A percentile compares a stretch with the other conserved stretches of the same genome.
Evolutionary conservation across 2,113 vertebrate genomes (phyloP).

Genomic region (Heterotilapia buettikoferi): DNA sequence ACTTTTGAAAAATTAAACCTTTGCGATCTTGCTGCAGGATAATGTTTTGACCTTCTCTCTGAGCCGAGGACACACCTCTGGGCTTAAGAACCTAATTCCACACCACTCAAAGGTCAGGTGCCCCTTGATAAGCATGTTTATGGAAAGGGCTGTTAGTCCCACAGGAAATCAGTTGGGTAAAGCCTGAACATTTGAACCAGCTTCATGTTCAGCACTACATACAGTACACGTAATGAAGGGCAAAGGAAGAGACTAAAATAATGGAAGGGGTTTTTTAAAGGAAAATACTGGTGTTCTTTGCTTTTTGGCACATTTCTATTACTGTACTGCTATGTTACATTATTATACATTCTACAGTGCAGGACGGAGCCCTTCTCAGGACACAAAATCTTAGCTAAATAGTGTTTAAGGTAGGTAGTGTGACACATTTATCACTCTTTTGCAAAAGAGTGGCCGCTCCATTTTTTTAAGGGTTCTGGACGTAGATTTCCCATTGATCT

Average conservation of each 20-base stretch:
- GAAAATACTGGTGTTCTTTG: conserved; percentile 19
- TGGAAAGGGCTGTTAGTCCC: conserved; percentile 26
- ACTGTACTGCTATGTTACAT: background rate
- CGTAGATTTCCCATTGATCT: background rate
- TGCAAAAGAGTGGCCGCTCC: background rate
- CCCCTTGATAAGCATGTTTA: conserved; percentile 35
- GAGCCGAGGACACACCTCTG: conserved; percentile 17
- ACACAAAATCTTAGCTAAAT: background rate
- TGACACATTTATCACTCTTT: background rate
- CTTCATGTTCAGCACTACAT: background rate
- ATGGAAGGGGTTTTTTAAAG: rapidly evolving
- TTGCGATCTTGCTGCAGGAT: background rate
- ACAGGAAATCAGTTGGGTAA: conserved; percentile 21
- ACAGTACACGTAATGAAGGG: background rate
- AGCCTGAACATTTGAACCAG: background rate
- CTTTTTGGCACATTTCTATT: conserved; percentile 28
- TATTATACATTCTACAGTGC: conserved; percentile 14
- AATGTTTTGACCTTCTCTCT: conserved; percentile 34
- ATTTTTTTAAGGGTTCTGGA: background rate
- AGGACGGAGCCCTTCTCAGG: background rate
- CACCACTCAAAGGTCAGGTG: conserved; percentile 49
- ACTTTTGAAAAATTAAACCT: background rate
- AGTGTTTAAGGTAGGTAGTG: background rate
- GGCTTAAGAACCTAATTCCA: conserved; percentile 24
- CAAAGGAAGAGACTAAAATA: background rate